Evolutionary conservation across 2,113 vertebrate genomes (phyloP).

Genomic region (Sula dactylatra): DNA sequence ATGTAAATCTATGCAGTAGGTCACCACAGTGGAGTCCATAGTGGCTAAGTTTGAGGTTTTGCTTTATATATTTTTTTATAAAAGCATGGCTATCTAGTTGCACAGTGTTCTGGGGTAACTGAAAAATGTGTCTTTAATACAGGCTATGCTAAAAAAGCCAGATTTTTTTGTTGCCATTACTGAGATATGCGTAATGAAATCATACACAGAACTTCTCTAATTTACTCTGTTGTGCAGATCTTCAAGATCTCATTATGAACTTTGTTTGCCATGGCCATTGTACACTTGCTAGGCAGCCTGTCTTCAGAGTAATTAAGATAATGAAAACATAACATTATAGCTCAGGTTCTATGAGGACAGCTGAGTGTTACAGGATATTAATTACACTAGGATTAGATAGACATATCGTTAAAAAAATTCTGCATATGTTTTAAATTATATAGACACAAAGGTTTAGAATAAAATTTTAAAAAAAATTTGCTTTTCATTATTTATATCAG

Average conservation of each 20-base stretch:
- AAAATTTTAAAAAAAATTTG: background rate
- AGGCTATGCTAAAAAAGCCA: background rate
- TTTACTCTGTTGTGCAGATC: background rate
- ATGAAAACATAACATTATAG: background rate
- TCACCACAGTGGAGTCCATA: constrained; percentile 33
- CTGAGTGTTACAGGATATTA: background rate
- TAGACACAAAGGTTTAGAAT: background rate
- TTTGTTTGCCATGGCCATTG: background rate
- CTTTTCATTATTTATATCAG: background rate
- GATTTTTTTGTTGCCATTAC: background rate
- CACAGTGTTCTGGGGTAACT: background rate
- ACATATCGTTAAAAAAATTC: background rate
- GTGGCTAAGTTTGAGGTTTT: constrained; percentile 32
- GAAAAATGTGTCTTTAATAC: background rate
- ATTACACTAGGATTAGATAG: background rate
- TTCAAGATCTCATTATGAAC: background rate
- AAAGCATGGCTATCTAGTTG: background rate
- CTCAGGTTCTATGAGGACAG: background rate
- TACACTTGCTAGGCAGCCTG: background rate
- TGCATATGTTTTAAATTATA: background rate
- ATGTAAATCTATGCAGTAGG: constrained; percentile 54
- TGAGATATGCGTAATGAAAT: background rate
- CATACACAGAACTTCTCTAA: background rate
- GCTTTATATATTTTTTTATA: background rate
- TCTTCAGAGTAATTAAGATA: background rate